These are phyloP conservation scores for Trachymyrmex septentrionalis DNA, from an alignment of 1,140 invertebrate genomes.

Conservation along the genomic window DNA sequence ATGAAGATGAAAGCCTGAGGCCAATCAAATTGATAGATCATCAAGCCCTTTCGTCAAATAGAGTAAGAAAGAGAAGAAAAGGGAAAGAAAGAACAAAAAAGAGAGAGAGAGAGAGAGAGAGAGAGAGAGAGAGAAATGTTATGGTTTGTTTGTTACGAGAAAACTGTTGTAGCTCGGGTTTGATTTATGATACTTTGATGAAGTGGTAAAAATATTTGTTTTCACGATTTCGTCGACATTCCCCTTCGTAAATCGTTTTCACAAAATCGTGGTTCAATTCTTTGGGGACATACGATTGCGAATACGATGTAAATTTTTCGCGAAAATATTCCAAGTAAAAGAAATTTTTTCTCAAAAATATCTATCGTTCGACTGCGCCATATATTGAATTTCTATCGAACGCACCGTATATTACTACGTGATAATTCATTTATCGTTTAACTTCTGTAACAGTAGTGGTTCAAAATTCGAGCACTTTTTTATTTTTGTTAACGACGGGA, in stretches of 20 bases:
- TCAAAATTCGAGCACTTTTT: neutral
- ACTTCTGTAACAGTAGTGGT: neutral
- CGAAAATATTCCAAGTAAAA: neutral
- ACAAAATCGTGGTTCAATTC: neutral
- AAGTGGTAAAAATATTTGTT: slow-evolving; percentile 23
- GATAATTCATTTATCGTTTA: slow-evolving; percentile 5
- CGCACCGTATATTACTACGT: neutral
- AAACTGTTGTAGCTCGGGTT: slow-evolving; percentile 27
- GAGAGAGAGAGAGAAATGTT: neutral
- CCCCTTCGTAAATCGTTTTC: slow-evolving; percentile 27
- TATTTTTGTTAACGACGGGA: slow-evolving; percentile 16
- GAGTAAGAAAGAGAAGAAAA: neutral
- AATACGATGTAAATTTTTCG: neutral
- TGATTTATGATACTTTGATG: slow-evolving; percentile 40
- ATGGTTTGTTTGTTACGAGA: neutral
- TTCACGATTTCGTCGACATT: slow-evolving; percentile 33
- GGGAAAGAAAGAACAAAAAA: neutral
- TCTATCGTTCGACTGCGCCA: neutral
- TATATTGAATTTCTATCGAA: neutral
- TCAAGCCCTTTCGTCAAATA: slow-evolving; percentile 5
- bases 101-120: neutral
- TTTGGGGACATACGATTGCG: neutral
- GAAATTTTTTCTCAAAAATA: neutral
- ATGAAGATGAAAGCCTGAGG: slow-evolving; percentile 5
- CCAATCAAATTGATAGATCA: slow-evolving; percentile 24